A percentile compares a stretch with the other conserved stretches of the same genome.
Evolutionary conservation across 1,140 invertebrate species (phyloP).

Genomic region (Monochamus saltuarius): DNA sequence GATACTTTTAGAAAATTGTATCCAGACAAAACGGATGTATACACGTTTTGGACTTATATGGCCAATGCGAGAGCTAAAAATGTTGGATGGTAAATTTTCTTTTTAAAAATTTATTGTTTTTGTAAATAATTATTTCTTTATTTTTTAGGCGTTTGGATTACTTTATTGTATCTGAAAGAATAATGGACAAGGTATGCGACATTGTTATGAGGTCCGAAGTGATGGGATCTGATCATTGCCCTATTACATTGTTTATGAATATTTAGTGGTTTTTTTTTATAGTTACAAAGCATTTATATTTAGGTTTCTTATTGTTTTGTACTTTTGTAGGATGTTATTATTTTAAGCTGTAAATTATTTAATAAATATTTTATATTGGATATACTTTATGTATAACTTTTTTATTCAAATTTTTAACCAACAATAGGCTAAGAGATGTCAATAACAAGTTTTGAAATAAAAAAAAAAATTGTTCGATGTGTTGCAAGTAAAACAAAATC

Average conservation of each 20-base stretch:
- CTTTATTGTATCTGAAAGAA: slow-evolving; percentile 81
- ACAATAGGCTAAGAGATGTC: no score
- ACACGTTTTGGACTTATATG: slow-evolving; percentile 96
- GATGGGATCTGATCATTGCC: slow-evolving; percentile 87
- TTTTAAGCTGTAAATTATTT: no score
- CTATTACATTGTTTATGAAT: slow-evolving; percentile 71
- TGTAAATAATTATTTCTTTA: slow-evolving; percentile 29
- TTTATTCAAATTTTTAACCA: no score
- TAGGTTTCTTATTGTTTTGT: no score
- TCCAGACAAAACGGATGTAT: slow-evolving; percentile 80
- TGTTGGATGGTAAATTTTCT: slow-evolving; percentile 81
- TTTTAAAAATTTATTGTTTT: slow-evolving; percentile 17
- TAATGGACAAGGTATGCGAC: slow-evolving; percentile 78
- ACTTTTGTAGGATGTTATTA: no score
- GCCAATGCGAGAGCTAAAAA: slow-evolving; percentile 82
- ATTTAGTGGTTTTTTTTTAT: slow-evolving; percentile 50
- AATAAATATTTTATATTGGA: no score
- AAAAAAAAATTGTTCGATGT: no score
- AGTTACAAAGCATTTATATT: not conserved
- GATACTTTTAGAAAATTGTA: slow-evolving; percentile 89
- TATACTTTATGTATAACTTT: no score
- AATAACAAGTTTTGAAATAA: no score
- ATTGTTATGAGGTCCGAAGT: slow-evolving; percentile 72
- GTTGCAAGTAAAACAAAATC: no score
- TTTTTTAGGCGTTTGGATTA: slow-evolving; percentile 89